Evolutionary conservation across 2,113 vertebrate genomes (phyloP), one percentile per base, ranked within the genome.

Genomic region (Thryonomys swinderianus): DNA sequence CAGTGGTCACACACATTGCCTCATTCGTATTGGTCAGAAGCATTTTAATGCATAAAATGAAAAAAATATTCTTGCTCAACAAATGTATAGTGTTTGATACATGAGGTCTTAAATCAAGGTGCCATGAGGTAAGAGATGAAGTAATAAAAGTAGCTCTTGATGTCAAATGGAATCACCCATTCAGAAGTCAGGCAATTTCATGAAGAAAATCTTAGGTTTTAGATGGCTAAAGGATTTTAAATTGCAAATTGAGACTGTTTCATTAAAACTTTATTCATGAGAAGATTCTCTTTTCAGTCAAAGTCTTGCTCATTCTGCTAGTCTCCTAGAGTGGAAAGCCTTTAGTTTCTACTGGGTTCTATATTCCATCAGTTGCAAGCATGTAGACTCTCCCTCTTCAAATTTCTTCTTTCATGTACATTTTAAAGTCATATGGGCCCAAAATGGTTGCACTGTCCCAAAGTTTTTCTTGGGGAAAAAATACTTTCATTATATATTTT

Each of bases 81-180:
- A 80, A 78, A 90, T 53, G 61, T 51, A 93, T 9, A 37, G 13
- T 78, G 34, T 78, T 88, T 78, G 25, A 69, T 25, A 45, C 40
- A 83, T 74, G 85, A 89, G 76, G 45, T 62, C 62, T 89, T 93
- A 78, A 91, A 76, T 88, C 66, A 94, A 79, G n/a, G 11, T 18
- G 42, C 71, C 18, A 25, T 40, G 37, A 12, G 14, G 32, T 12
- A 48, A 45, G 79, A 37, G 27, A 71, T 17, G 57, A 79, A 51
- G 40, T 8, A 85, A 69, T 51, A 57, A 92, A 95, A 92, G 23
- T 18, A 67, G 57, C 21, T 6, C 17, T 37, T 85, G 32, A n/a
- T 86, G 59, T 90, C 85, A 66, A 85, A 85, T 11, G 61, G 51
- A 94, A 90, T 81, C 53, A 90, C 5, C 62, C 20, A 92, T 81